Evolutionary conservation across 1,140 invertebrate genomes (phyloP).

Genomic region (Daktulosphaira vitifoliae): DNA sequence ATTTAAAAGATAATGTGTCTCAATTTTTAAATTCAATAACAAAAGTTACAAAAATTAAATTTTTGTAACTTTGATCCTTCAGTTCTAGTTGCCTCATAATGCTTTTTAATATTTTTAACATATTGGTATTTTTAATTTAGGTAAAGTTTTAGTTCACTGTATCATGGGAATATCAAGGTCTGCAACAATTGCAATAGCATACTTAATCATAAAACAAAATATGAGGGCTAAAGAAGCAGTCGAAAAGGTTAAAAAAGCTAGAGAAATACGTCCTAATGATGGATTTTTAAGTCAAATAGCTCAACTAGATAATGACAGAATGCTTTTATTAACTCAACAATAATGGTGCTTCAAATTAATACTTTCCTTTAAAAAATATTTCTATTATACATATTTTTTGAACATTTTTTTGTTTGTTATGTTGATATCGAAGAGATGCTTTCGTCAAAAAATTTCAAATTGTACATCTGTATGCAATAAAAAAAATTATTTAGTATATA

Average conservation of each 20-base stretch:
- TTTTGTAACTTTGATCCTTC: too few species aligned
- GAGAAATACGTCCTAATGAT: constrained; percentile 66
- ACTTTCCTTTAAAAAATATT: neutral
- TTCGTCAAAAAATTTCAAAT: neutral
- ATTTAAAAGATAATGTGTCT: too few species aligned
- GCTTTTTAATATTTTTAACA: too few species aligned
- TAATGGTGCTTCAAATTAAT: neutral
- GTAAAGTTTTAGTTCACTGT: constrained; percentile 47
- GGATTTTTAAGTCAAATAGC: constrained; percentile 71
- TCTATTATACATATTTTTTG: neutral
- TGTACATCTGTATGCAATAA: constrained; percentile 6
- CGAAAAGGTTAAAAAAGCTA: constrained; percentile 53
- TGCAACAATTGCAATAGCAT: constrained; percentile 54
- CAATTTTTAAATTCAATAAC: too few species aligned
- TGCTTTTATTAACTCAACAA: neutral
- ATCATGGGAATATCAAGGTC: constrained; percentile 53
- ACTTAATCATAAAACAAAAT: constrained; percentile 69
- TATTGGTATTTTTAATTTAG: constrained; percentile 47
- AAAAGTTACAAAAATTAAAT: too few species aligned
- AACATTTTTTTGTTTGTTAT: too few species aligned
- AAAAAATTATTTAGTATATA: too few species aligned
- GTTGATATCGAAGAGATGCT: too few species aligned
- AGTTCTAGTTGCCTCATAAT: too few species aligned
- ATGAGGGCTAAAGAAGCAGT: constrained; percentile 70
- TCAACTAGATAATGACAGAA: constrained; percentile 48